These are phyloP conservation scores for Dendrocincla fuliginosa DNA, from an alignment of 2,797 vertebrate genomes.

Conservation along the genomic window DNA sequence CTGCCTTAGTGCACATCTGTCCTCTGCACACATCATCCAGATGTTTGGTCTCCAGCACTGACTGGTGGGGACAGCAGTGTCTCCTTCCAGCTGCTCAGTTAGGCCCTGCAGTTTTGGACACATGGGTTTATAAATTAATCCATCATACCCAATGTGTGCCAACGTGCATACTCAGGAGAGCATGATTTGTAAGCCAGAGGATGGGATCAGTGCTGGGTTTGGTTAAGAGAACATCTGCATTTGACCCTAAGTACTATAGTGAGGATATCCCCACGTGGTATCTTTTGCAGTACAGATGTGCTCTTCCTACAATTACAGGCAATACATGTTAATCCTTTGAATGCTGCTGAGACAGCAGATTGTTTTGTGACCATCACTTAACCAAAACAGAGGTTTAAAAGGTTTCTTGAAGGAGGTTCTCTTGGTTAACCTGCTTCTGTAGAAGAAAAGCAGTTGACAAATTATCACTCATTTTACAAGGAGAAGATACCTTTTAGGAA, in stretches of 20 bases:
- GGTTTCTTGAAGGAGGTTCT: not conserved
- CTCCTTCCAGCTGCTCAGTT: not conserved
- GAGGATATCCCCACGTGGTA: rapidly evolving
- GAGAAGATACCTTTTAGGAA: not conserved
- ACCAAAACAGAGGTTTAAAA: not conserved
- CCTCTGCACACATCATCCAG: not conserved
- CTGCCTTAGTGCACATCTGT: not conserved
- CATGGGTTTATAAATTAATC: not conserved
- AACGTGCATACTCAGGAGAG: rapidly evolving
- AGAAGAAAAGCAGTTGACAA: not conserved
- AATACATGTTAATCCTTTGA: not conserved
- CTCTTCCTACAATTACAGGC: not conserved
- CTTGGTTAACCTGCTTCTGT: not conserved
- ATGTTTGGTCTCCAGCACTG: not conserved
- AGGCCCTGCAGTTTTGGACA: not conserved
- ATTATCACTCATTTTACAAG: not conserved
- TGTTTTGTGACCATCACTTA: not conserved
- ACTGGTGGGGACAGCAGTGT: not conserved
- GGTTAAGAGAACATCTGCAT: not conserved
- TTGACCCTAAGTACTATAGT: not conserved
- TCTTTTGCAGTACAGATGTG: not conserved
- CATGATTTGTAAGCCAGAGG: not conserved
- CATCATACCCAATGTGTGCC: rapidly evolving
- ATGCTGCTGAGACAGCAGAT: not conserved
- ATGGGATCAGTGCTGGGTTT: not conserved